These are phyloP conservation scores for Orthosia incerta DNA, from an alignment of 2,888 invertebrate genomes.

Conservation along the genomic window DNA sequence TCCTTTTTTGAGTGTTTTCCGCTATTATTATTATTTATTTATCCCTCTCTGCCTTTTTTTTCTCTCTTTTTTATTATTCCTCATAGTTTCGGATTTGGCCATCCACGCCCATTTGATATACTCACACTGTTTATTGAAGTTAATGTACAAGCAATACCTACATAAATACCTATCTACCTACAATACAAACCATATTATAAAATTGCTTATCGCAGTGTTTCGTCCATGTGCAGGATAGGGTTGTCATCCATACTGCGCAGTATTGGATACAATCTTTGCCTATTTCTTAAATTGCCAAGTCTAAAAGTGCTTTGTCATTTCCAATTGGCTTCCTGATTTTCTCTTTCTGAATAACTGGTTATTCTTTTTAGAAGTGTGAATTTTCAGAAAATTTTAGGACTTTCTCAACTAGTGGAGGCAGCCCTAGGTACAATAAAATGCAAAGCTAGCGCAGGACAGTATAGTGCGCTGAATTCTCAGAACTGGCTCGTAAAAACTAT, in stretches of 20 bases:
- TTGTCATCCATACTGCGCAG: slow-evolving; percentile 1
- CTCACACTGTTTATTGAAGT: not conserved
- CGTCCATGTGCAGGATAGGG: slow-evolving; percentile 14
- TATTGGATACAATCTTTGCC: not conserved
- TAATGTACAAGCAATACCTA: slow-evolving; percentile 4
- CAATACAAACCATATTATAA: slow-evolving; percentile 17
- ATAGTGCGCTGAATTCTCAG: slow-evolving; percentile 42
- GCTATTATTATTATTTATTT: too few relatives aligned
- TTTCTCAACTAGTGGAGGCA: not conserved
- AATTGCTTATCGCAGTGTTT: slow-evolving; percentile 31
- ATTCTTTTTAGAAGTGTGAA: not conserved
- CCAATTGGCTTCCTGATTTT: not conserved
- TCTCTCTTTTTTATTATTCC: too few relatives aligned
- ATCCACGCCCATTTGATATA: too few relatives aligned
- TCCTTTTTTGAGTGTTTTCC: too few relatives aligned
- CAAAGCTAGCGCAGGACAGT: slow-evolving; percentile 27
- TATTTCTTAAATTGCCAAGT: not conserved
- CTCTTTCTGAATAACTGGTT: not conserved
- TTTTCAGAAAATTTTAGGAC: not conserved
- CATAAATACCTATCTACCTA: not conserved
- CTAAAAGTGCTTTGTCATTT: not conserved
- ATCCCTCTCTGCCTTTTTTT: too few relatives aligned
- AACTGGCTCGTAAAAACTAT: slow-evolving; percentile 39
- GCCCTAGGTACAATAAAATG: slow-evolving; percentile 3
- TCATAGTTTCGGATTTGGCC: too few relatives aligned